A percentile compares a stretch with the other conserved stretches of the same genome.
Conservation (phyloP, 2,888 invertebrate species). For the Pteria penguin region DNA sequence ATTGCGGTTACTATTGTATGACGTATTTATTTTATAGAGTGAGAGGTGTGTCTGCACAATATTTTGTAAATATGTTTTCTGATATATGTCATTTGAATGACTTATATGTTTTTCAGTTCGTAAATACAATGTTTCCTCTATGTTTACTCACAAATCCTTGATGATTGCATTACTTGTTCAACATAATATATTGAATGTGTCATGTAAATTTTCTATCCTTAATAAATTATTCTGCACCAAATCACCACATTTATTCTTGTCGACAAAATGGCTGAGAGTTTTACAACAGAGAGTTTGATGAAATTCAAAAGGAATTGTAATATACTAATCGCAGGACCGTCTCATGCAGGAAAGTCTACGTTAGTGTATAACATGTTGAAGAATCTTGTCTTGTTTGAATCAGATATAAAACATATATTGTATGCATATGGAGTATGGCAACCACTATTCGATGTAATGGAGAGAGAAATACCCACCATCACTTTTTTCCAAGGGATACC, state of each 20-base stretch:
- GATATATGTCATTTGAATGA: neutral
- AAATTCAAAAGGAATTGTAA: slow-evolving; percentile 7
- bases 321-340: slow-evolving; percentile 1
- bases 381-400: slow-evolving; percentile 3
- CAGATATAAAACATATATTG: neutral
- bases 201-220: neutral
- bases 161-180: neutral
- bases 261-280: neutral
- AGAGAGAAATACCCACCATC: slow-evolving; percentile 12
- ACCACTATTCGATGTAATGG: slow-evolving; percentile 28
- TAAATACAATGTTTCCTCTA: neutral
- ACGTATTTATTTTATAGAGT: neutral
- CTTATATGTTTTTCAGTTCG: neutral
- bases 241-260: neutral
- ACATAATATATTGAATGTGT: neutral
- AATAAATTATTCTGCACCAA: neutral
- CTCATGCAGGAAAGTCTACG: slow-evolving; percentile 3
- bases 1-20: slow-evolving; percentile 22
- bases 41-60: slow-evolving; percentile 1
- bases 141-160: neutral
- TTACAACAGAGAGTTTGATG: neutral
- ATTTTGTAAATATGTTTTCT: slow-evolving; percentile 10
- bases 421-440: slow-evolving; percentile 12
- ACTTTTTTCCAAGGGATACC: slow-evolving; percentile 37
- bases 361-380: slow-evolving; percentile 6